phyloP scores from a whole-genome alignment of 1,140 invertebrate genomes.

The Lucilia sericata region DNA sequence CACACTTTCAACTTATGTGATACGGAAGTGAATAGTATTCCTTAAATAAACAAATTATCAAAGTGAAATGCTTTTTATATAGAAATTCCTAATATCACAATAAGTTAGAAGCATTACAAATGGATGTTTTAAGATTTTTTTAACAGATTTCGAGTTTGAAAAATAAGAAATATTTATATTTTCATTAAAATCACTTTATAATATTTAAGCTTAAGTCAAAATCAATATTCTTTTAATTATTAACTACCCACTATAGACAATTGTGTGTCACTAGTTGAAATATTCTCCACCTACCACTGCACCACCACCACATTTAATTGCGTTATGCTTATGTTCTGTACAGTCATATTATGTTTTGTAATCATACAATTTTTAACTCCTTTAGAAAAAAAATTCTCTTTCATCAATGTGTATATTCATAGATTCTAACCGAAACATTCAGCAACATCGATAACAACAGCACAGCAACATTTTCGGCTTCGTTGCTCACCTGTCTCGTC shows the following conservation, averaged over 20 bases:
- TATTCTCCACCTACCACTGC: neutral
- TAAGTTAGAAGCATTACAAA: no score
- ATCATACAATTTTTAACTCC: conserved; percentile 3
- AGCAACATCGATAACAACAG: neutral
- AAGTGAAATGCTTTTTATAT: no score
- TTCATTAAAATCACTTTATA: neutral
- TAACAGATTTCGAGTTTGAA: no score
- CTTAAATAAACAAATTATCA: no score
- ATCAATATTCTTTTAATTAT: conserved; percentile 3
- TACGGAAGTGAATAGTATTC: no score
- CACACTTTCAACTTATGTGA: no score
- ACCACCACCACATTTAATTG: neutral
- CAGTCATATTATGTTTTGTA: neutral
- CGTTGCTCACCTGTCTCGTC: conserved; percentile 25
- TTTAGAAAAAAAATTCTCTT: neutral
- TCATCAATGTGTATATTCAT: neutral
- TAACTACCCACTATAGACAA: neutral
- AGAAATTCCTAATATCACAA: no score
- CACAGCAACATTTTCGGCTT: conserved; percentile 8
- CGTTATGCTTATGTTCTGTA: neutral
- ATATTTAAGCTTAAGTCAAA: neutral
- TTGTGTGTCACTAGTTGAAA: neutral
- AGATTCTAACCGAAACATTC: neutral
- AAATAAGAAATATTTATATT: no score
- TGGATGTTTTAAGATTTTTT: no score